Evolutionary conservation across 2,888 invertebrate species (phyloP).

Genomic region (Ornithoptera priamus): DNA sequence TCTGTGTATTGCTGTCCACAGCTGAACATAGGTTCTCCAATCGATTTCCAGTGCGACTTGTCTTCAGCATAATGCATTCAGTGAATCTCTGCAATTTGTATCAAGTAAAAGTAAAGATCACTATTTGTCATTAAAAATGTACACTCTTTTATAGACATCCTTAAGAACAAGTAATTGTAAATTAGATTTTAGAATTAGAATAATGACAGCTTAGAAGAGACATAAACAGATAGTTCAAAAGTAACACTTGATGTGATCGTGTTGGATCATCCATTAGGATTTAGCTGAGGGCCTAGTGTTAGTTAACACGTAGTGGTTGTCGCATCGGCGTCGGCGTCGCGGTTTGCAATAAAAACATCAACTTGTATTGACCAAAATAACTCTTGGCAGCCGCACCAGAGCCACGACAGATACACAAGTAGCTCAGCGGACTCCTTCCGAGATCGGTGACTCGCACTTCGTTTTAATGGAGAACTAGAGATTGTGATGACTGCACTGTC

Average conservation of each 20-base stretch:
- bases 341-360: conserved; percentile 78
- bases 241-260: conserved; percentile 67
- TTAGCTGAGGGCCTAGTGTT: conserved; percentile 63
- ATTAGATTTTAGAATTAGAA: too few species aligned
- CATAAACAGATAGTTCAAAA: conserved; percentile 35
- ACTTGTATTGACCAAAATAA: conserved; percentile 77
- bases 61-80: too few species aligned
- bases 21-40: too few species aligned
- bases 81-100: too few species aligned
- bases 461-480: conserved; percentile 30
- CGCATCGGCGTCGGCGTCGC: conserved; percentile 62
- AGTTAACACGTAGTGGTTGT: conserved; percentile 71
- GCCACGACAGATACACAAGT: conserved; percentile 65
- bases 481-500: neutral
- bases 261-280: conserved; percentile 70
- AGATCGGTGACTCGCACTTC: conserved; percentile 38
- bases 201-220: too few species aligned
- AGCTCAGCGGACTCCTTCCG: conserved; percentile 49
- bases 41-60: too few species aligned
- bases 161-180: too few species aligned
- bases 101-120: too few species aligned
- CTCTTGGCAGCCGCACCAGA: conserved; percentile 75
- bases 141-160: too few species aligned
- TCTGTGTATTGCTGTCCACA: too few species aligned
- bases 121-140: too few species aligned